Evolutionary conservation across 2,888 invertebrate species (phyloP).

Genomic region (Eilema caniola): DNA sequence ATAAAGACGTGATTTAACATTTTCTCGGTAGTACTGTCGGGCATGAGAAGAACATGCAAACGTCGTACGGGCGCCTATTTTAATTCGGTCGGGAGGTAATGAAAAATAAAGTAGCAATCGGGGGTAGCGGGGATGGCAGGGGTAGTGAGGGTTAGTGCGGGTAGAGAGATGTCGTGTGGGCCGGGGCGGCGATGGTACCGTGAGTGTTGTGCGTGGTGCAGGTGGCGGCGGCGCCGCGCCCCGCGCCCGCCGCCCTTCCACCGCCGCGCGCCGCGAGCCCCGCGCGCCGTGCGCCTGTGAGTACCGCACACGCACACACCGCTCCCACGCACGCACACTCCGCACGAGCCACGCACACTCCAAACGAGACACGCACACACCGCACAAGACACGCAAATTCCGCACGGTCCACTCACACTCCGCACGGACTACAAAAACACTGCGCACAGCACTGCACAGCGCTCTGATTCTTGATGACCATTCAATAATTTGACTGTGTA

Average conservation of each 20-base stretch:
- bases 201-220: conserved; percentile 67
- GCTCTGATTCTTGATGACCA: background rate
- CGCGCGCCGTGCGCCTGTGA: conserved; percentile 61
- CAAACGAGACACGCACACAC: conserved; percentile 28
- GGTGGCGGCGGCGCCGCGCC: conserved; percentile 82
- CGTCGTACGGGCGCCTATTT: background rate
- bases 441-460: background rate
- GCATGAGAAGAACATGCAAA: background rate
- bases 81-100: background rate
- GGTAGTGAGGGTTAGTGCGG: background rate
- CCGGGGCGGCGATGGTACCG: conserved; percentile 44
- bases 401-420: too few relatives aligned
- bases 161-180: conserved; percentile 18
- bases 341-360: background rate
- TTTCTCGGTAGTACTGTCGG: conserved; percentile 3
- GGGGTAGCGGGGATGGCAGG: background rate
- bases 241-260: conserved; percentile 87
- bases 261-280: conserved; percentile 76
- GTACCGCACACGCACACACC: conserved; percentile 27
- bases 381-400: background rate
- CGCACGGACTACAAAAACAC: too few relatives aligned
- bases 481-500: background rate
- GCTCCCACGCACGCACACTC: conserved; percentile 7
- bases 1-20: background rate
- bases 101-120: background rate